These are phyloP conservation scores for Chrysolina haemoptera DNA, from an alignment of 2,888 invertebrate species.

Conservation along the genomic window DNA sequence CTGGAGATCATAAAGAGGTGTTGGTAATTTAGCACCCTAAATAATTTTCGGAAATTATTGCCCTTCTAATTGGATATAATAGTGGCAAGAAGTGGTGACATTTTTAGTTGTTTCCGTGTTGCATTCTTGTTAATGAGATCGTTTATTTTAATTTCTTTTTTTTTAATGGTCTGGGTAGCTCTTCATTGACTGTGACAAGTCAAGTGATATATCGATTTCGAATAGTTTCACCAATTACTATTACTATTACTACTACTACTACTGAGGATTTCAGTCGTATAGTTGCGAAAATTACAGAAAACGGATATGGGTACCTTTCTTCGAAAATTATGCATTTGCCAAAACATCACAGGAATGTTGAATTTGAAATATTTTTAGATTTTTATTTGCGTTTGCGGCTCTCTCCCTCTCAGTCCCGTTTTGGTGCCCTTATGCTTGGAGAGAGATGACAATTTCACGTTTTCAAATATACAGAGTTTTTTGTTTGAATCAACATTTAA, in stretches of 20 bases:
- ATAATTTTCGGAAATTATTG: conserved; percentile 57
- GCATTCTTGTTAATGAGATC: conserved; percentile 42
- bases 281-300: no score
- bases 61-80: conserved; percentile 64
- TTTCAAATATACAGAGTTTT: no score
- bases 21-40: conserved; percentile 31
- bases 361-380: no score
- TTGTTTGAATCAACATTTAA: no score
- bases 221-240: background rate
- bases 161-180: background rate
- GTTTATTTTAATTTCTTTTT: conserved; percentile 40
- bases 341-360: no score
- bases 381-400: no score
- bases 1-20: conserved; percentile 17
- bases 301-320: no score
- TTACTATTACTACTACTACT: background rate
- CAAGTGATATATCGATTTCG: conserved; percentile 8
- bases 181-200: background rate
- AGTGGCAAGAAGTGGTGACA: conserved; percentile 58
- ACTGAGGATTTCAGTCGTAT: no score
- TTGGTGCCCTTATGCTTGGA: no score
- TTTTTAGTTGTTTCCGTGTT: conserved; percentile 57
- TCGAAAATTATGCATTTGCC: no score
- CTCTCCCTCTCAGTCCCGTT: no score
- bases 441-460: no score